Evolutionary conservation across 2,797 vertebrate species (phyloP).

Genomic region (Pseudochirops corinnae): DNA sequence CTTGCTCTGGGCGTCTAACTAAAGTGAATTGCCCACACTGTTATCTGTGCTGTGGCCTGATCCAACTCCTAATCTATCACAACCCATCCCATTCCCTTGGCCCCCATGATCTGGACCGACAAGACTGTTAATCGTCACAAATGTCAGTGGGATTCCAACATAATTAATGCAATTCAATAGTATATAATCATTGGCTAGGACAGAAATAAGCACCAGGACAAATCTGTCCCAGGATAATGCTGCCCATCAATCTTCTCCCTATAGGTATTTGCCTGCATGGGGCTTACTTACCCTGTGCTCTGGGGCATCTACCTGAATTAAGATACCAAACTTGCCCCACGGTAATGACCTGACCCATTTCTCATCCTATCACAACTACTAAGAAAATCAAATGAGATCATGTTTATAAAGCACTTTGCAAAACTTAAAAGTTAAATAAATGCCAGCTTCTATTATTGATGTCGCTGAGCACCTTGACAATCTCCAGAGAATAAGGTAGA

Average conservation of each 20-base stretch:
- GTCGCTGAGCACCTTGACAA: background rate
- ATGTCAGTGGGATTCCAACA: background rate
- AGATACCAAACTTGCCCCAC: background rate
- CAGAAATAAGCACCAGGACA: background rate
- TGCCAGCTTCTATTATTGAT: background rate
- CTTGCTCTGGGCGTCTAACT: background rate
- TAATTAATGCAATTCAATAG: background rate
- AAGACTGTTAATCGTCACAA: background rate
- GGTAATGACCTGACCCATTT: background rate
- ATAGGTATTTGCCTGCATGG: background rate
- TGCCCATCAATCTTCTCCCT: background rate
- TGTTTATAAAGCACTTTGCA: background rate
- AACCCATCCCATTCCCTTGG: background rate
- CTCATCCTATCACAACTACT: background rate
- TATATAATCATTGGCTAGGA: background rate
- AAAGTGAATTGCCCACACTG: background rate
- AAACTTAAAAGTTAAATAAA: background rate
- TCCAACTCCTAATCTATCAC: background rate
- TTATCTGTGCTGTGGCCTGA: background rate
- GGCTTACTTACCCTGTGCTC: background rate
- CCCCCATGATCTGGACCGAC: background rate
- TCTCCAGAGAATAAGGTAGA: background rate
- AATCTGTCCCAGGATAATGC: background rate
- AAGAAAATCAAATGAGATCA: background rate
- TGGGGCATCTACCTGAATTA: background rate